Conservation (phyloP, 2,797 vertebrate species). For the Phoxinus dragarum region DNA sequence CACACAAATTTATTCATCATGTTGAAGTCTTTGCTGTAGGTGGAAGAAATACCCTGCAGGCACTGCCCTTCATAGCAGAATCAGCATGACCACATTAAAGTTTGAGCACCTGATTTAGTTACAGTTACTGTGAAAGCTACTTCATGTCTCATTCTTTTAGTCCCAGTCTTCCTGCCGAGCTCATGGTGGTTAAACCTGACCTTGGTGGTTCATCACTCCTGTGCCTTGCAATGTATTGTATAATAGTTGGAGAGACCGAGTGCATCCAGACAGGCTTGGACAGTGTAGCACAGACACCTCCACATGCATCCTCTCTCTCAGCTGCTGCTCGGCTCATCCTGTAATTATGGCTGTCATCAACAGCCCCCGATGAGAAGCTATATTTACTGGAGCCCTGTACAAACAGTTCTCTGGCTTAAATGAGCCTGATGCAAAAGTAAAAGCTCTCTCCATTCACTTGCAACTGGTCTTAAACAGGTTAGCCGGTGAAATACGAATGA, state of each 20-base stretch:
- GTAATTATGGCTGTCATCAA: slow-evolving; percentile 82
- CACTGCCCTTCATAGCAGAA: slow-evolving; percentile 24
- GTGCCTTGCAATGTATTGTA: not conserved
- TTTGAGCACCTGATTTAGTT: slow-evolving; percentile 43
- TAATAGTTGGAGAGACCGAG: slow-evolving; percentile 31
- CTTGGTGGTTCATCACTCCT: slow-evolving; percentile 11
- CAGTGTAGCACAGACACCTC: slow-evolving; percentile 59
- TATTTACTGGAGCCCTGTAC: slow-evolving; percentile 71
- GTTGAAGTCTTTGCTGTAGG: not conserved
- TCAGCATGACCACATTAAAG: slow-evolving; percentile 44
- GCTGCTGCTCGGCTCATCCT: slow-evolving; percentile 74
- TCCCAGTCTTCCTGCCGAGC: slow-evolving; percentile 32
- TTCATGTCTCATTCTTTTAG: slow-evolving; percentile 33
- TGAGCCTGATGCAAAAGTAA: slow-evolving; percentile 32
- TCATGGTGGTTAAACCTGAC: slow-evolving; percentile 49
- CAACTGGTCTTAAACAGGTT: slow-evolving; percentile 48
- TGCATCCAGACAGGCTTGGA: slow-evolving; percentile 50
- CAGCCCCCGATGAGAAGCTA: slow-evolving; percentile 76
- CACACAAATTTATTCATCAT: not conserved
- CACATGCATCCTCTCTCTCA: slow-evolving; percentile 68
- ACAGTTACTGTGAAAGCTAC: slow-evolving; percentile 19
- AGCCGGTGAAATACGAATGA: slow-evolving; percentile 17
- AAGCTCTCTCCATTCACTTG: slow-evolving; percentile 26
- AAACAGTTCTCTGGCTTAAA: slow-evolving; percentile 57
- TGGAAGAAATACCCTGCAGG: slow-evolving; percentile 13